Conservation (phyloP, 2,797 vertebrate species). For the Peromyscus attwateri region DNA sequence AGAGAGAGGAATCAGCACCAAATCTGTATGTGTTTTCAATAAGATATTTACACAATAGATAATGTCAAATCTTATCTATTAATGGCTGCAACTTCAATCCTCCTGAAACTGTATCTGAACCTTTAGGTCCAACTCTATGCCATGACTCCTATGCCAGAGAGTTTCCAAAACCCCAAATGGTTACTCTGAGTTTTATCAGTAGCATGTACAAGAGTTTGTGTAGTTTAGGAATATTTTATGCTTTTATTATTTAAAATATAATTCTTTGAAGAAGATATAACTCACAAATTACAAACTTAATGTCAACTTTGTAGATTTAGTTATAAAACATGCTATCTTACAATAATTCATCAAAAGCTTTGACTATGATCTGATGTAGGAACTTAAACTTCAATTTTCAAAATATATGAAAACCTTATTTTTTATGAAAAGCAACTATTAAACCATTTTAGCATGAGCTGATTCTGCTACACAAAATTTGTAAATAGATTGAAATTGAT, state of each 20-base stretch:
- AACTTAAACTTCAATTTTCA: constrained; percentile 75
- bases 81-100: not conserved
- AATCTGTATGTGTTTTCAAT: constrained; percentile 35
- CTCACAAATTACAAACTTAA: constrained; percentile 55
- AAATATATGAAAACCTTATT: constrained; percentile 56
- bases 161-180: not conserved
- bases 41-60: constrained; percentile 9
- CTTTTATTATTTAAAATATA: constrained; percentile 38
- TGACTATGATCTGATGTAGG: constrained; percentile 71
- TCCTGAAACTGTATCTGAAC: constrained; percentile 40
- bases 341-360: constrained; percentile 70
- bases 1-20: not conserved
- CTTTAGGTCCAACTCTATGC: not conserved
- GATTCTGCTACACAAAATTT: constrained; percentile 68
- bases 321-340: constrained; percentile 67
- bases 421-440: constrained; percentile 71
- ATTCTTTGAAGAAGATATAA: constrained; percentile 59
- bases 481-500: constrained; percentile 64
- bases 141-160: not conserved
- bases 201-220: not conserved
- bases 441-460: constrained; percentile 64
- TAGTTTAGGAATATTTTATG: constrained; percentile 56
- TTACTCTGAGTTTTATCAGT: constrained; percentile 28
- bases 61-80: constrained; percentile 37
- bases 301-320: constrained; percentile 45